Evolutionary conservation across 1,140 invertebrate genomes (phyloP).

Genomic region (Zaprionus capensis): DNA sequence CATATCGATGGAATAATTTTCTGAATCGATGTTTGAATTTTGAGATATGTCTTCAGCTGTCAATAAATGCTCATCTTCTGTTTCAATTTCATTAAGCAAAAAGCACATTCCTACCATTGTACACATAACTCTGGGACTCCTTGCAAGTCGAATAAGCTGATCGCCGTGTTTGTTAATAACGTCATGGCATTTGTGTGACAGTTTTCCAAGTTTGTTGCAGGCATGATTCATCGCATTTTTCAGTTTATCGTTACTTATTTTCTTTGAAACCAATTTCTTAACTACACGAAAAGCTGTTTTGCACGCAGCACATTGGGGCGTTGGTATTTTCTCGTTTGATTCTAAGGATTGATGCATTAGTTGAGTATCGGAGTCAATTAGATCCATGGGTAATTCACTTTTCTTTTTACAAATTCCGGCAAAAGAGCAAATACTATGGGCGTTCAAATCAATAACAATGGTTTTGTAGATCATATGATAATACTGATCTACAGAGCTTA

Average conservation of each 20-base stretch:
- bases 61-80: neutral
- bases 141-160: slow-evolving; percentile 11
- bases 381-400: neutral
- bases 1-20: neutral
- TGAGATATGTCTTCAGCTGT: too few species aligned
- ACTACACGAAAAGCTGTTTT: slow-evolving; percentile 4
- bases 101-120: slow-evolving; percentile 19
- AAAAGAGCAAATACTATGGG: slow-evolving; percentile 87
- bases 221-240: slow-evolving; percentile 4
- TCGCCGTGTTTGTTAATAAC: slow-evolving; percentile 15
- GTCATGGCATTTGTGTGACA: slow-evolving; percentile 2
- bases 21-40: neutral
- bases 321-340: slow-evolving; percentile 85
- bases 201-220: slow-evolving; percentile 15
- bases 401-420: slow-evolving; percentile 87
- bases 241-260: slow-evolving; percentile 1
- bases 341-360: neutral
- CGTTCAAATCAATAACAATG: slow-evolving; percentile 88
- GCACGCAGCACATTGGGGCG: slow-evolving; percentile 9
- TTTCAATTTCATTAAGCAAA: neutral
- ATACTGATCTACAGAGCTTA: slow-evolving; percentile 90
- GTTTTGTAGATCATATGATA: slow-evolving; percentile 89
- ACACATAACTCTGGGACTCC: slow-evolving; percentile 11
- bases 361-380: neutral
- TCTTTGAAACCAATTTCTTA: slow-evolving; percentile 1